phyloP scores from a whole-genome alignment of 2,113 vertebrate species.

The Sardina pilchardus region DNA sequence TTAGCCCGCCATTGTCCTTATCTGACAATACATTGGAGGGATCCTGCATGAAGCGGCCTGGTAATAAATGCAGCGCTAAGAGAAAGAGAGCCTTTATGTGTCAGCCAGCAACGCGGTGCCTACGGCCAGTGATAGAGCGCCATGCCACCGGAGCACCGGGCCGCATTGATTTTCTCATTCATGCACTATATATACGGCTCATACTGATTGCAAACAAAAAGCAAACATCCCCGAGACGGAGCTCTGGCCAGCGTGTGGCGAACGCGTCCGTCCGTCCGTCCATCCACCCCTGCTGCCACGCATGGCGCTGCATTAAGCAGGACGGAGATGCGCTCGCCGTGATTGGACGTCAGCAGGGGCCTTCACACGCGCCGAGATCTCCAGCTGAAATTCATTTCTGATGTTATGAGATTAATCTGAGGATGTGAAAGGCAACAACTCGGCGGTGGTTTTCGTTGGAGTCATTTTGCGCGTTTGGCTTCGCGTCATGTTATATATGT shows the following conservation, averaged over 20 bases:
- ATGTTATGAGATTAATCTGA: neutral
- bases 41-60: neutral
- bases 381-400: neutral
- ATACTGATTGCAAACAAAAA: neutral
- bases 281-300: neutral
- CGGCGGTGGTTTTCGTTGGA: neutral
- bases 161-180: conserved; percentile 15
- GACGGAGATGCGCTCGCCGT: neutral
- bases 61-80: neutral
- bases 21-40: conserved; percentile 14
- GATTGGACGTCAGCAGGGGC: neutral
- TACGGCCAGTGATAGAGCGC: neutral
- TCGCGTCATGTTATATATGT: neutral
- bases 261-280: neutral
- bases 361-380: neutral
- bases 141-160: neutral
- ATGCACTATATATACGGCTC: neutral
- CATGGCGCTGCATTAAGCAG: neutral
- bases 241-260: neutral
- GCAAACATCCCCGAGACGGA: neutral
- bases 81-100: conserved; percentile 12
- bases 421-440: neutral
- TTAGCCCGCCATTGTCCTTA: conserved; percentile 13
- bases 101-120: neutral
- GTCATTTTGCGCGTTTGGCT: neutral